Percentiles rank a stretch among this genome's conserved stretches.
Evolutionary conservation across 2,888 invertebrate genomes (phyloP).

Genomic region (Hirtodrosophila confusa): DNA sequence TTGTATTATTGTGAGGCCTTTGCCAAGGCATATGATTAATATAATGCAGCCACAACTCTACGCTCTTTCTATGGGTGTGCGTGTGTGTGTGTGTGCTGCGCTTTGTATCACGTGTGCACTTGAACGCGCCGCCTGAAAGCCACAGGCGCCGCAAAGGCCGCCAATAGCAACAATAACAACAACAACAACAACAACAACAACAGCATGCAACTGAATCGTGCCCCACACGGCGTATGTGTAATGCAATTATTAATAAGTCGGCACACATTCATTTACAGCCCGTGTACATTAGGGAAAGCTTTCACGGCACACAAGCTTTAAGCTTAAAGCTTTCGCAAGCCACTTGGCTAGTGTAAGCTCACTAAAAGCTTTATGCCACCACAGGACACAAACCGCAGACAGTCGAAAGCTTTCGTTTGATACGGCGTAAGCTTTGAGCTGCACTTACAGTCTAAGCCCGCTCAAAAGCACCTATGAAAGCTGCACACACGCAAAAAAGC

Average conservation of each 20-base stretch:
- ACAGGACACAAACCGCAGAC: constrained; percentile 14
- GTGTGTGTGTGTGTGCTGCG: constrained; percentile 9
- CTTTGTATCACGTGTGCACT: constrained; percentile 74
- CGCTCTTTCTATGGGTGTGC: background rate
- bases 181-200: constrained; percentile 8
- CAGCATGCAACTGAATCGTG: constrained; percentile 13
- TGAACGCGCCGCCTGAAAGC: constrained; percentile 63
- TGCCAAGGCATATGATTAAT: constrained; percentile 57
- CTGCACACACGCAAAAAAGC: too few species aligned
- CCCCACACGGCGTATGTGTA: constrained; percentile 68
- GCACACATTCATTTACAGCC: constrained; percentile 7
- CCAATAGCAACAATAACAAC: constrained; percentile 7
- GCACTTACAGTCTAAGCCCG: background rate
- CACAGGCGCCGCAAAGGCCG: constrained; percentile 49
- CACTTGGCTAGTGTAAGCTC: background rate
- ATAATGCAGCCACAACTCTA: constrained; percentile 52
- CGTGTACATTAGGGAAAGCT: too few species aligned
- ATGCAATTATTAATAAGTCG: constrained; percentile 72
- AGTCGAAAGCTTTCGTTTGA: background rate
- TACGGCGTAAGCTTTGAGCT: constrained; percentile 2
- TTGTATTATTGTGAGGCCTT: constrained; percentile 16
- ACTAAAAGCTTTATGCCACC: constrained; percentile 11
- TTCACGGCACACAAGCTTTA: too few species aligned
- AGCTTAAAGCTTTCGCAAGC: background rate
- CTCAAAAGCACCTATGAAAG: background rate